Percentiles rank a stretch among this genome's conserved stretches.
These are phyloP conservation scores for Chionodraco myersi DNA, from an alignment of 2,113 vertebrate species.

Conservation along the genomic window DNA sequence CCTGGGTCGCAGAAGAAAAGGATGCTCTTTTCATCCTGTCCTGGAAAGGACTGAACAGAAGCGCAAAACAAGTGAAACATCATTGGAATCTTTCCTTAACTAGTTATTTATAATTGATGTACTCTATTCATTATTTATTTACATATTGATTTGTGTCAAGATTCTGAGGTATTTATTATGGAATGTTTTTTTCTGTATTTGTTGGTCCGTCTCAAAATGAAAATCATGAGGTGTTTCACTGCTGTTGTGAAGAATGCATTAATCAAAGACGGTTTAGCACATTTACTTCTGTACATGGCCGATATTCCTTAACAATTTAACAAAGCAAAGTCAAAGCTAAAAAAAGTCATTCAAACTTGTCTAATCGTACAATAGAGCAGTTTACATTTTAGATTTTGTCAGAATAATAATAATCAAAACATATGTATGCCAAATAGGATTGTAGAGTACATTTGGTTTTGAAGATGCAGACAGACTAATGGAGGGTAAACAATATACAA, in stretches of 20 bases:
- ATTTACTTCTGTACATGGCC: background rate
- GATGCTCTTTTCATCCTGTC: conserved; percentile 36
- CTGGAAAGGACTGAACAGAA: conserved; percentile 36
- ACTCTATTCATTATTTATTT: conserved; percentile 73
- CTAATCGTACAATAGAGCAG: conserved; percentile 18
- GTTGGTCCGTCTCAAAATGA: conserved; percentile 41
- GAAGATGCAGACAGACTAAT: conserved; percentile 68
- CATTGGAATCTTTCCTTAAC: conserved; percentile 29
- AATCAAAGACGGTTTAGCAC: background rate
- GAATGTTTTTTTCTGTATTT: conserved; percentile 57
- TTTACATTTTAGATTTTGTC: conserved; percentile 23
- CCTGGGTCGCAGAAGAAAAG: conserved; percentile 57
- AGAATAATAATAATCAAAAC: conserved; percentile 35
- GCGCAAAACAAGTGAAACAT: conserved; percentile 45
- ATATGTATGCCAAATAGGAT: conserved; percentile 6
- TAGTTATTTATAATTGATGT: conserved; percentile 72
- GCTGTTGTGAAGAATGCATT: conserved; percentile 43
- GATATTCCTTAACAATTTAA: background rate
- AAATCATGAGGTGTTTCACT: conserved; percentile 32
- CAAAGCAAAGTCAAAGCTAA: background rate
- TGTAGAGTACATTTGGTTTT: conserved; percentile 25
- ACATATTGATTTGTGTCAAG: conserved; percentile 44
- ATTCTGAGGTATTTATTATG: conserved; percentile 62
- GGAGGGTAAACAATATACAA: conserved; percentile 48
- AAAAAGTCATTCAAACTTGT: conserved; percentile 12